phyloP scores from a whole-genome alignment of 1,140 invertebrate species.

The Orius laevigatus region DNA sequence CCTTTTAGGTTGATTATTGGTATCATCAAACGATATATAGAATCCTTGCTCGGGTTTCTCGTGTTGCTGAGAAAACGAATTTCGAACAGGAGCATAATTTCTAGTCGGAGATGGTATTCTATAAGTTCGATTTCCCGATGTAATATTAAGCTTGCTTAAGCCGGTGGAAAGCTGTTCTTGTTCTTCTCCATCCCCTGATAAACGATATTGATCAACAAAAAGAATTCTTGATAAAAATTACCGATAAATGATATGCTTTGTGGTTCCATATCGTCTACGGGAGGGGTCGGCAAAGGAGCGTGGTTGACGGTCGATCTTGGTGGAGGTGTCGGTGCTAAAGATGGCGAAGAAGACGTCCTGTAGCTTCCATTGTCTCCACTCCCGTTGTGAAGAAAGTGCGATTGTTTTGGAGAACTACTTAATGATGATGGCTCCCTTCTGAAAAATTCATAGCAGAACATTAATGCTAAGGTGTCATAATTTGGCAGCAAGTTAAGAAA shows the following conservation, averaged over 20 bases:
- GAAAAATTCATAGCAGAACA: not conserved
- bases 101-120: constrained; percentile 64
- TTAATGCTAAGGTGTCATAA: no score
- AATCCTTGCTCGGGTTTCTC: constrained; percentile 68
- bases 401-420: constrained; percentile 18
- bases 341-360: constrained; percentile 11
- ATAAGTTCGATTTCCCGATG: constrained; percentile 72
- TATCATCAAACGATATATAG: constrained; percentile 83
- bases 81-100: constrained; percentile 40
- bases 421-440: constrained; percentile 16
- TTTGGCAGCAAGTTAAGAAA: no score
- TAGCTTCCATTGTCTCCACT: constrained; percentile 11
- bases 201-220: constrained; percentile 1
- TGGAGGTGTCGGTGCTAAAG: constrained; percentile 18
- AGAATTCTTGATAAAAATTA: constrained; percentile 25
- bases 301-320: constrained; percentile 19
- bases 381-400: constrained; percentile 13
- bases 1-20: constrained; percentile 52
- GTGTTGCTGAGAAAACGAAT: constrained; percentile 42
- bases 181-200: constrained; percentile 26
- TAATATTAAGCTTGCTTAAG: constrained; percentile 59
- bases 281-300: constrained; percentile 22
- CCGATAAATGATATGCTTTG: constrained; percentile 86
- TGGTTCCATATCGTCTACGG: constrained; percentile 70
- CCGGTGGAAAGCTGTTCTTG: constrained; percentile 38